phyloP scores from a whole-genome alignment of 2,113 vertebrate genomes.

The Gorsachius goisagi region DNA sequence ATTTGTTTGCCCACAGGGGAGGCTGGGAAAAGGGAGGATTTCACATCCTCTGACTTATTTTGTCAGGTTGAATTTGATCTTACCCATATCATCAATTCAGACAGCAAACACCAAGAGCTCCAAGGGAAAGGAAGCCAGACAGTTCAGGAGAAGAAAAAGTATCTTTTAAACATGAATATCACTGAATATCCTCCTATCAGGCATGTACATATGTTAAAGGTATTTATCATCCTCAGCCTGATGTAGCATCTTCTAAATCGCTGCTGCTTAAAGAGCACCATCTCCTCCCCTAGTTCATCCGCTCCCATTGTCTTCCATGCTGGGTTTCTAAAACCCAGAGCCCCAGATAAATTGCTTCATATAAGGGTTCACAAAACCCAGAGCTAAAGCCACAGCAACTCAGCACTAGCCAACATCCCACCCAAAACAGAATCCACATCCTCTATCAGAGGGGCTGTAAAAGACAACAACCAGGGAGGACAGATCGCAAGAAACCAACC shows the following conservation, averaged over 20 bases:
- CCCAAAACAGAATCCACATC: not conserved
- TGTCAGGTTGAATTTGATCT: constrained; percentile 42
- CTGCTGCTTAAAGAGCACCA: not conserved
- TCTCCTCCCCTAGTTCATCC: not conserved
- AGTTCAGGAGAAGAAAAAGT: not conserved
- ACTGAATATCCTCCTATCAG: not conserved
- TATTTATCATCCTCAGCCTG: not conserved
- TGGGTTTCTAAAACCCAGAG: not conserved
- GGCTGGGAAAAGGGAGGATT: not conserved
- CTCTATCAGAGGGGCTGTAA: not conserved
- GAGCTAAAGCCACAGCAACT: not conserved
- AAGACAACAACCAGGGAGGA: not conserved
- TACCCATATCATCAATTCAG: constrained; percentile 12
- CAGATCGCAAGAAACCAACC: not conserved
- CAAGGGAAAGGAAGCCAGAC: not conserved
- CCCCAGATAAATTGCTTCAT: not conserved
- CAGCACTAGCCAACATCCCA: not conserved
- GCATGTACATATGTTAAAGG: not conserved
- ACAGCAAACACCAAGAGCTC: not conserved
- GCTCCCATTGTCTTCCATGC: not conserved
- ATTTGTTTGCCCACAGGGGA: not conserved
- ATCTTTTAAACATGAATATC: not conserved
- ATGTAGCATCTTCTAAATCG: not conserved
- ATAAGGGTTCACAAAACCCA: not conserved
- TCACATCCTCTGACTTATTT: not conserved